phyloP scores from a whole-genome alignment of 2,113 vertebrate genomes.

The Ictidomys tridecemlineatus region DNA sequence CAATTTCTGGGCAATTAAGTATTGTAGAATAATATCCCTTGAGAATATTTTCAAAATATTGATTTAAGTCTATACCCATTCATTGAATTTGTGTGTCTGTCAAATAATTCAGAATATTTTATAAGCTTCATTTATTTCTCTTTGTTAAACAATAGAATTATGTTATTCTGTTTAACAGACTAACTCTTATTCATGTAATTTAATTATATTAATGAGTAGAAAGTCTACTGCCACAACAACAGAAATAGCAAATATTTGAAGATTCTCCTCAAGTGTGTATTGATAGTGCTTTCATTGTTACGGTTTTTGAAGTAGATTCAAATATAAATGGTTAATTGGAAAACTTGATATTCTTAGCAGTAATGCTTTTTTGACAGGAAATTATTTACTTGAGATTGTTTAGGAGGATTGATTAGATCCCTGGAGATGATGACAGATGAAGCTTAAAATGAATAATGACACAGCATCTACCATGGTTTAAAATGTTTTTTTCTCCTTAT shows the following conservation, averaged over 20 bases:
- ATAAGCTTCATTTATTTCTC: neutral
- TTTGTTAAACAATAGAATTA: neutral
- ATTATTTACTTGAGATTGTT: constrained; percentile 58
- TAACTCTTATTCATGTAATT: neutral
- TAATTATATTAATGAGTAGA: constrained; percentile 5
- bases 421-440: neutral
- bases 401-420: constrained; percentile 36
- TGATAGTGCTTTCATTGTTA: neutral
- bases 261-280: neutral
- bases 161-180: neutral
- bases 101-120: neutral
- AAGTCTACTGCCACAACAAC: neutral
- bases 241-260: neutral
- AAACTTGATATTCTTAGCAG: neutral
- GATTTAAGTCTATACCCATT: neutral
- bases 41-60: neutral
- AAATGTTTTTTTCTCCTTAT: neutral
- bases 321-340: constrained; percentile 36
- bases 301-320: constrained; percentile 47
- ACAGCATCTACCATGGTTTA: neutral
- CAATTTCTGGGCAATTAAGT: neutral
- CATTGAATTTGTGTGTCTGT: constrained; percentile 12
- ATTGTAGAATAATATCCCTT: neutral
- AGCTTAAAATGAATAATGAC: neutral
- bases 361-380: constrained; percentile 25